phyloP scores from a whole-genome alignment of 1,140 invertebrate genomes.

The Bombus breviceps region DNA sequence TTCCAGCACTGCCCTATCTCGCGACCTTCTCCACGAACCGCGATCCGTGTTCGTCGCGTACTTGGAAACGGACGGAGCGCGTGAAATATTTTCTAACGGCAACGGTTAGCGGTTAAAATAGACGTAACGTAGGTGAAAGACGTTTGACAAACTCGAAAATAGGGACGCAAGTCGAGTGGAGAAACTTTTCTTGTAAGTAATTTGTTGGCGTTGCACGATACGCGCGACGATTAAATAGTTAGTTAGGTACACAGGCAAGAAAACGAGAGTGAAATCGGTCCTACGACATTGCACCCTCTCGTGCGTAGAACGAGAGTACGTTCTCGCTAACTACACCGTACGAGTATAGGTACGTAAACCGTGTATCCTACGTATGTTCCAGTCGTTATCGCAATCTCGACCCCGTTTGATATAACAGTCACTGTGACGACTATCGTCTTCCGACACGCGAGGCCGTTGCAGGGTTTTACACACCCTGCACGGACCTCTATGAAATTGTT shows the following conservation, averaged over 20 bases:
- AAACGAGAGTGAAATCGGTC: slow-evolving; percentile 9
- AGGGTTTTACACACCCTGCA: slow-evolving; percentile 60
- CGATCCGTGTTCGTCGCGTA: no score
- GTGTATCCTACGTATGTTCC: slow-evolving; percentile 78
- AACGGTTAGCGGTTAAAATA: not conserved
- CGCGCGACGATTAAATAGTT: not conserved
- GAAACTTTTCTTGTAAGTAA: not conserved
- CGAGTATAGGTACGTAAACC: slow-evolving; percentile 67
- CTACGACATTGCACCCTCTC: slow-evolving; percentile 55
- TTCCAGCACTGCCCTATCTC: not conserved
- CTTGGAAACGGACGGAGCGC: not conserved
- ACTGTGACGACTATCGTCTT: slow-evolving; percentile 81
- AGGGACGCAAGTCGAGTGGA: not conserved
- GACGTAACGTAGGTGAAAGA: not conserved
- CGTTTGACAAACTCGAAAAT: not conserved
- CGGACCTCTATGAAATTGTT: slow-evolving; percentile 70
- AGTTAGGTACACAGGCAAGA: not conserved
- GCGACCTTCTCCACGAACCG: no score
- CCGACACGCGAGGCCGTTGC: slow-evolving; percentile 76
- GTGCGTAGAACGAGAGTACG: slow-evolving; percentile 67
- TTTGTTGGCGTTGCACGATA: not conserved
- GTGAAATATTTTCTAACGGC: not conserved
- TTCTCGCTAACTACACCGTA: slow-evolving; percentile 57
- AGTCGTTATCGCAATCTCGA: slow-evolving; percentile 78
- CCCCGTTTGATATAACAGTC: slow-evolving; percentile 81